Evolutionary conservation across 2,113 vertebrate species (phyloP).

Genomic region (Embiotoca jacksoni): DNA sequence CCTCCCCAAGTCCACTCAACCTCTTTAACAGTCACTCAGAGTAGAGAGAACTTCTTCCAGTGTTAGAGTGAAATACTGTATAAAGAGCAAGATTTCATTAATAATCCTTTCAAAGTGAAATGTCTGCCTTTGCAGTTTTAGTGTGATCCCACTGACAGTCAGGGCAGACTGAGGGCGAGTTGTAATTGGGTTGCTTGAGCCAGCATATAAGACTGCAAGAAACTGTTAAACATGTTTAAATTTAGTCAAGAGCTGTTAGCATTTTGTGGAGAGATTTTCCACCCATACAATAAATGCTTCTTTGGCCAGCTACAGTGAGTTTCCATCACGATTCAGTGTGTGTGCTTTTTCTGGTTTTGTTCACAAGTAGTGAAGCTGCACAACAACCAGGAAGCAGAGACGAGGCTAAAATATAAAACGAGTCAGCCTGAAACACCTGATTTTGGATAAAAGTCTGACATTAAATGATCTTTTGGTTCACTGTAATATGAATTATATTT

Average conservation of each 20-base stretch:
- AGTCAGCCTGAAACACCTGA: conserved; percentile 2
- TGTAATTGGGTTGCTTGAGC: conserved; percentile 72
- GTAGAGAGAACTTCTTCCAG: conserved; percentile 61
- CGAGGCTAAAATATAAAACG: neutral
- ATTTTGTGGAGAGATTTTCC: conserved; percentile 45
- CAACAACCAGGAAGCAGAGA: conserved; percentile 22
- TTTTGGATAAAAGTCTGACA: neutral
- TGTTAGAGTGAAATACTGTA: conserved; percentile 68
- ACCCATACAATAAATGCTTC: conserved; percentile 38
- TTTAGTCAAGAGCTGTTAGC: conserved; percentile 45
- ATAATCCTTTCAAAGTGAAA: conserved; percentile 80
- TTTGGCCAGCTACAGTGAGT: conserved; percentile 22
- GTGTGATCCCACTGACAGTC: conserved; percentile 70
- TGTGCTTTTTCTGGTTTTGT: conserved; percentile 26
- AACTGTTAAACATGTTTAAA: conserved; percentile 62
- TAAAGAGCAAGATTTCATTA: conserved; percentile 78
- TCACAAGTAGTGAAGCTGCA: conserved; percentile 23
- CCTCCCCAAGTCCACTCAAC: conserved; percentile 53
- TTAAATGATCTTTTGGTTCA: conserved; percentile 2
- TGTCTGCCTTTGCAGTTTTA: conserved; percentile 74
- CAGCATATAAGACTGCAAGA: conserved; percentile 58
- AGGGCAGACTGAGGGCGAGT: conserved; percentile 62
- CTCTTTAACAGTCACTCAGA: conserved; percentile 58
- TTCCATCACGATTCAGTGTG: neutral
- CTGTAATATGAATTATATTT: conserved; percentile 19